These are phyloP conservation scores for Cryptotis parvus DNA, from an alignment of 2,113 vertebrate genomes.

Conservation along the genomic window DNA sequence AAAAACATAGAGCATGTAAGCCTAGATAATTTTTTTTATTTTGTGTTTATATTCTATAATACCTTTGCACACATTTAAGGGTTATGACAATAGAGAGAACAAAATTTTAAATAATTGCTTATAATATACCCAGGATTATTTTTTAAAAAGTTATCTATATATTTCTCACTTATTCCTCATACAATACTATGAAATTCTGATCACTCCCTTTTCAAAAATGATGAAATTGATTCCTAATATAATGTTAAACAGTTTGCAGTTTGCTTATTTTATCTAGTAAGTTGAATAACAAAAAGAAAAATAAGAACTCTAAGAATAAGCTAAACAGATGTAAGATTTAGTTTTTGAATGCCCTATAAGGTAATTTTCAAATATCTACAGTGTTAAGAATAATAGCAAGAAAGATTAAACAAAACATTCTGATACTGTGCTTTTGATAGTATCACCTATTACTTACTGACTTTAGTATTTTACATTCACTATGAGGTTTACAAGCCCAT, in stretches of 20 bases:
- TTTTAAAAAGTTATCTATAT: not conserved
- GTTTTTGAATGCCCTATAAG: not conserved
- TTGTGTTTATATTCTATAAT: not conserved
- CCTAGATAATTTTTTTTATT: not conserved
- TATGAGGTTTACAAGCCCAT: not conserved
- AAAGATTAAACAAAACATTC: not conserved
- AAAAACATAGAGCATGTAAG: not conserved
- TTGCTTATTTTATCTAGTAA: not conserved
- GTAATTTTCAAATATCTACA: not conserved
- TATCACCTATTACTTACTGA: conserved; percentile 1
- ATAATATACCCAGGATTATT: too few relatives aligned
- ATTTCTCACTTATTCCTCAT: not conserved
- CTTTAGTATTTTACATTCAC: not conserved
- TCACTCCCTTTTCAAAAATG: not conserved
- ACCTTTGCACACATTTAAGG: not conserved
- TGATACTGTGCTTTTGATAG: not conserved
- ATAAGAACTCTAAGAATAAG: conserved; percentile 28
- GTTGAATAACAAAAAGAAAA: conserved; percentile 20
- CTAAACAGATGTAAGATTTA: not conserved
- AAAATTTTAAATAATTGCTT: too few relatives aligned
- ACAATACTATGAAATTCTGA: not conserved
- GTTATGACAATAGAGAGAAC: conserved; percentile 3
- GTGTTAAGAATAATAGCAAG: not conserved
- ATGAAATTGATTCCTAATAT: not conserved
- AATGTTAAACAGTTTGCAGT: not conserved